Evolutionary conservation across 2,888 invertebrate species (phyloP).

Genomic region (Leptodirus hochenwartii): DNA sequence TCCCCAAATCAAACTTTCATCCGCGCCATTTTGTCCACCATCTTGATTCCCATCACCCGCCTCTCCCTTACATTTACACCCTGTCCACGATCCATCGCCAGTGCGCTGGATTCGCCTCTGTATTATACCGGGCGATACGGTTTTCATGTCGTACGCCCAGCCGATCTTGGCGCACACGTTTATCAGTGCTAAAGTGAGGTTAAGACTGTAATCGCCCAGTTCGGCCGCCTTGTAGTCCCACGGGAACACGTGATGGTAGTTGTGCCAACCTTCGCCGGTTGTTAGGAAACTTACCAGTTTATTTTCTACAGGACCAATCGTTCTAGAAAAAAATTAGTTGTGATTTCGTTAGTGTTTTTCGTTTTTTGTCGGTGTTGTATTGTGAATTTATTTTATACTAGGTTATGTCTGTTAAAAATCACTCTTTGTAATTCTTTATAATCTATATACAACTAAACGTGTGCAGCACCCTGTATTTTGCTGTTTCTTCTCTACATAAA

Average conservation of each 20-base stretch:
- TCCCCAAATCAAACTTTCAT: conserved; percentile 49
- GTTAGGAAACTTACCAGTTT: conserved; percentile 44
- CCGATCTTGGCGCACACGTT: conserved; percentile 62
- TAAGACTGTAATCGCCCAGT: conserved; percentile 34
- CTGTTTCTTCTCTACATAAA: no score
- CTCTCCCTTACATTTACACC: not conserved
- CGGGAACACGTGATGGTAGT: conserved; percentile 74
- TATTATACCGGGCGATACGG: conserved; percentile 38
- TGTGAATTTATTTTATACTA: no score
- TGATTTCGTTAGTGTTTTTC: conserved; percentile 51
- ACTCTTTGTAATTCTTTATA: no score
- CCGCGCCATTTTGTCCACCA: no score
- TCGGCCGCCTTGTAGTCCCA: conserved; percentile 76
- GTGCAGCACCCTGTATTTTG: no score
- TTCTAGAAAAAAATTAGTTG: conserved; percentile 36
- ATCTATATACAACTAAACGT: no score
- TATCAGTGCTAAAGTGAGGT: conserved; percentile 64
- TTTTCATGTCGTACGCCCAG: conserved; percentile 64
- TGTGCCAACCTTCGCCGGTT: conserved; percentile 70
- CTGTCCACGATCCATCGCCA: no score
- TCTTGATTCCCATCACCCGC: conserved; percentile 18
- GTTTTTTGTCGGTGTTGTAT: no score
- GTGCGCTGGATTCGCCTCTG: conserved; percentile 34
- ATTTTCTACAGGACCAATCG: conserved; percentile 58
- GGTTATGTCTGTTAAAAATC: no score